phyloP scores from a whole-genome alignment of 64 coral and sea anemone species.

The Actinia equina region DNA sequence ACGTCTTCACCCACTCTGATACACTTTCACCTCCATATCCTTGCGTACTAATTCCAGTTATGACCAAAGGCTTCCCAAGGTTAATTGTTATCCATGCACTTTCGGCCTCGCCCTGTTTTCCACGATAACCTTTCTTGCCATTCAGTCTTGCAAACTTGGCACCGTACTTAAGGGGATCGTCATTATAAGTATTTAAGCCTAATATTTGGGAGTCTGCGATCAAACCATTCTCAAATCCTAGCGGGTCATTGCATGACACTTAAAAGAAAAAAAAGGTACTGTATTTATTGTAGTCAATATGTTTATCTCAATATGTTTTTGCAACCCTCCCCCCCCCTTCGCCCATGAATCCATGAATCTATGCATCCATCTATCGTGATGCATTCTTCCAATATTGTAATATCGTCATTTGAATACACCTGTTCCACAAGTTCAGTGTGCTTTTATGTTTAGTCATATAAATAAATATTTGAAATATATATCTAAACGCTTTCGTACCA shows the following conservation, averaged over 20 bases:
- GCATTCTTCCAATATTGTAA: too few species aligned
- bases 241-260: slow-evolving; percentile 26
- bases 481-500: too few species aligned
- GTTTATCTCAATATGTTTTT: too few species aligned
- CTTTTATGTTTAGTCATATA: too few species aligned
- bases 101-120: background rate
- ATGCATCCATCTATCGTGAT: too few species aligned
- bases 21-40: slow-evolving; percentile 26
- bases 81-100: slow-evolving; percentile 22
- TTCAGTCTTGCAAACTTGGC: slow-evolving; percentile 34
- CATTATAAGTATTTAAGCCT: slow-evolving; percentile 12
- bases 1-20: slow-evolving; percentile 45
- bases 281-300: too few species aligned
- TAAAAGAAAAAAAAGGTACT: background rate
- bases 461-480: too few species aligned
- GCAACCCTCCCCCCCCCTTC: too few species aligned
- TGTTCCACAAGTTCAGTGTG: too few species aligned
- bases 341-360: too few species aligned
- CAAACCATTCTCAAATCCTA: slow-evolving; percentile 29
- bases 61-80: slow-evolving; percentile 9
- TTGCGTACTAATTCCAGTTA: slow-evolving; percentile 45
- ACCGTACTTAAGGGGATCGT: slow-evolving; percentile 23
- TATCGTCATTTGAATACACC: too few species aligned
- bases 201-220: slow-evolving; percentile 37
- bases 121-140: slow-evolving; percentile 28